Conservation (phyloP, 2,797 vertebrate species). For the Mus caroli region DNA sequence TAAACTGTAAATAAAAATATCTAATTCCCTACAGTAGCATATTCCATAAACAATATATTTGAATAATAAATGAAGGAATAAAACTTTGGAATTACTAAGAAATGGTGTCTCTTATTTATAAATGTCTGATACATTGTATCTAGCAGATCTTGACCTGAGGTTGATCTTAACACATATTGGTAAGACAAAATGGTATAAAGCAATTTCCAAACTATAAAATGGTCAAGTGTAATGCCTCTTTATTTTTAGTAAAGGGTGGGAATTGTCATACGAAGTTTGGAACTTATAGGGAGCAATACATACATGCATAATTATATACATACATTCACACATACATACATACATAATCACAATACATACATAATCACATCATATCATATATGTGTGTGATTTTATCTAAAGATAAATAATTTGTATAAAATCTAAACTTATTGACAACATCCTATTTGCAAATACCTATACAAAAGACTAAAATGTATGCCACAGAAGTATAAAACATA, state of each 20-base stretch:
- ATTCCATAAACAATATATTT: constrained; percentile 7
- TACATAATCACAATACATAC: not conserved
- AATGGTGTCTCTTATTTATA: constrained; percentile 14
- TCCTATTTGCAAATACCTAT: not conserved
- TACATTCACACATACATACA: not conserved
- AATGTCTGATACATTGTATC: not conserved
- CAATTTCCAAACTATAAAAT: constrained; percentile 17
- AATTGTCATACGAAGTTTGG: not conserved
- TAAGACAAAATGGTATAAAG: not conserved
- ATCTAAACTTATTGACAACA: not conserved
- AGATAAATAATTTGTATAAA: not conserved
- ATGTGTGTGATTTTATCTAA: not conserved
- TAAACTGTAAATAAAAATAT: constrained; percentile 17
- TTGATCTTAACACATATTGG: not conserved
- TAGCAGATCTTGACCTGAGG: not conserved
- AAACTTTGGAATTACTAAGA: not conserved
- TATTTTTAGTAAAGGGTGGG: not conserved
- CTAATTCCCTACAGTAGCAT: not conserved
- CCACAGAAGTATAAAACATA: not conserved
- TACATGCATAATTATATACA: not conserved
- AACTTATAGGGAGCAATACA: not conserved
- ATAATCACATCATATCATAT: not conserved
- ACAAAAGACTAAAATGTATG: not conserved
- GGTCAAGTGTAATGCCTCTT: not conserved
- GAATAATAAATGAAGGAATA: constrained; percentile 27